Percentiles rank a stretch among this genome's conserved stretches.
Conservation (phyloP, 2,888 invertebrate species). For the Mythimna lalbum region DNA sequence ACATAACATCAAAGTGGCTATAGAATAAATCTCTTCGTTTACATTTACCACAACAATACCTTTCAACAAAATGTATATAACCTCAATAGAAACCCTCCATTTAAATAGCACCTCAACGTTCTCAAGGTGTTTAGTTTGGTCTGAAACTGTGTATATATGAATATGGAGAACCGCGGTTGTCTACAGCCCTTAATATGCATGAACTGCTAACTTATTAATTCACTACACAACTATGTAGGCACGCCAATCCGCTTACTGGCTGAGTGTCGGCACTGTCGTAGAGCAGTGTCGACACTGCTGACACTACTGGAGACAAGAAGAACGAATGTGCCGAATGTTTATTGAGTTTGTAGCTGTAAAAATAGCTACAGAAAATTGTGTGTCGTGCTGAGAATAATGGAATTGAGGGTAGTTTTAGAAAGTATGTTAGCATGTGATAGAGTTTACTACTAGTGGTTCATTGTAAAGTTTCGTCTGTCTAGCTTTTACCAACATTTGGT, state of each 20-base stretch:
- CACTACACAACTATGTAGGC: conserved; percentile 74
- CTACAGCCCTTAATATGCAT: conserved; percentile 80
- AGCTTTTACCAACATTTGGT: background rate
- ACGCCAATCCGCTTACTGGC: conserved; percentile 55
- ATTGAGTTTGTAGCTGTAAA: conserved; percentile 36
- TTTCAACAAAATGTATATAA: conserved; percentile 7
- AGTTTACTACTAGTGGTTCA: background rate
- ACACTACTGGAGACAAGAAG: conserved; percentile 34
- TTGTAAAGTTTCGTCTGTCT: background rate
- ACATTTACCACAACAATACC: conserved; percentile 15
- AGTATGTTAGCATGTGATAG: conserved; percentile 13
- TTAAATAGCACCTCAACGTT: conserved; percentile 29
- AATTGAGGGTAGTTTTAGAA: conserved; percentile 26
- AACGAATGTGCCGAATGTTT: conserved; percentile 43
- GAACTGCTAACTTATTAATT: conserved; percentile 83
- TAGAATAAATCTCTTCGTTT: conserved; percentile 1
- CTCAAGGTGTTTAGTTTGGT: conserved; percentile 53
- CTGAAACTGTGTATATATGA: conserved; percentile 70
- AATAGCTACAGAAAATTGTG: conserved; percentile 29
- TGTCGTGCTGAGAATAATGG: conserved; percentile 3
- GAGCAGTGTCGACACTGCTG: conserved; percentile 29
- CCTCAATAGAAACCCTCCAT: conserved; percentile 2
- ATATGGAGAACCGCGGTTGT: conserved; percentile 78
- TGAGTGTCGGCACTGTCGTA: conserved; percentile 23
- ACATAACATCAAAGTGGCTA: background rate